Conservation (phyloP, 2,113 vertebrate species). For the Steatornis caripensis region DNA sequence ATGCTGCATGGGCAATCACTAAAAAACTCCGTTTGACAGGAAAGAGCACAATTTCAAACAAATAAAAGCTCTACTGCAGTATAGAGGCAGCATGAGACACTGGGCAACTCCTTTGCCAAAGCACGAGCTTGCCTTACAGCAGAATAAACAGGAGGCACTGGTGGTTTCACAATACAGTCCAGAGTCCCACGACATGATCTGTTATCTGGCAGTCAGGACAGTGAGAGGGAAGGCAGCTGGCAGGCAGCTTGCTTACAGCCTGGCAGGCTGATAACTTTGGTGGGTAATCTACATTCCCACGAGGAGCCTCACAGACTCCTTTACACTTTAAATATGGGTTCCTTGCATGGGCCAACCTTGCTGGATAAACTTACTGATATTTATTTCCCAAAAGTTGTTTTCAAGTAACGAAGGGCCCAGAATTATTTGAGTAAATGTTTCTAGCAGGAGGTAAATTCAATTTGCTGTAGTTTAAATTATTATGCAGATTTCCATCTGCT, state of each 20-base stretch:
- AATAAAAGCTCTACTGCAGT: not conserved
- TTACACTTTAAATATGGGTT: not conserved
- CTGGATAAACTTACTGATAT: not conserved
- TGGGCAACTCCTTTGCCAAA: not conserved
- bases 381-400: not conserved
- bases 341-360: not conserved
- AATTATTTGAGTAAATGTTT: not conserved
- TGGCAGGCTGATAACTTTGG: not conserved
- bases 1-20: not conserved
- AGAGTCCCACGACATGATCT: not conserved
- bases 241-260: not conserved
- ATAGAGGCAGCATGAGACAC: not conserved
- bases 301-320: not conserved
- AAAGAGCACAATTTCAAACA: not conserved
- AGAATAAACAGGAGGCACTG: not conserved
- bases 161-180: not conserved
- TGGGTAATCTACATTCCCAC: accelerated
- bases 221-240: not conserved
- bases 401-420: not conserved
- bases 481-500: conserved; percentile 4
- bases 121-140: not conserved
- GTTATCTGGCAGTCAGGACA: not conserved
- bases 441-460: not conserved
- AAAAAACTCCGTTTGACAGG: not conserved
- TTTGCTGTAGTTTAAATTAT: not conserved